These are phyloP conservation scores for Himalopsyche anomala DNA, from an alignment of 2,888 invertebrate species.

Conservation along the genomic window DNA sequence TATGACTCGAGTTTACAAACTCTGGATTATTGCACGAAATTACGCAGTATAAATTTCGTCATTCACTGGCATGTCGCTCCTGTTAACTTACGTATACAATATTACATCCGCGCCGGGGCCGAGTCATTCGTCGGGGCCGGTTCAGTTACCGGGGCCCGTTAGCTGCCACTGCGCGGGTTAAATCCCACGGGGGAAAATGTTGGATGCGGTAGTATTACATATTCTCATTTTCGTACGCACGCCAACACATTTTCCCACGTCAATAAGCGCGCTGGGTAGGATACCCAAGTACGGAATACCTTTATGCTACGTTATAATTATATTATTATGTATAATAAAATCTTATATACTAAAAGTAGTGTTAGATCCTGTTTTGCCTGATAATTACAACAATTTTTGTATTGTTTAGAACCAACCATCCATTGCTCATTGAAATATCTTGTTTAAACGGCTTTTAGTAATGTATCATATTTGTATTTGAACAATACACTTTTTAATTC, in stretches of 20 bases:
- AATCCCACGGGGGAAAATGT: slow-evolving; percentile 23
- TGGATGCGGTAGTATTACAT: slow-evolving; percentile 43
- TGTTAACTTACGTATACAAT: slow-evolving; percentile 15
- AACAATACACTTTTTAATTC: no score
- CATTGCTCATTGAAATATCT: no score
- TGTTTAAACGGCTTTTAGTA: no score
- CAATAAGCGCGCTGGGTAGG: slow-evolving; percentile 27
- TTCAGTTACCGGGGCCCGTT: background rate
- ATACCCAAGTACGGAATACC: background rate
- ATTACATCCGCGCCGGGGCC: background rate
- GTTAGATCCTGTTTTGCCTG: no score
- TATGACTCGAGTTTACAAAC: background rate
- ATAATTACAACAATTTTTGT: no score
- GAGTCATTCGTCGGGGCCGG: background rate
- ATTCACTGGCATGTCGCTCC: background rate
- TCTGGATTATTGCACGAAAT: slow-evolving; percentile 13
- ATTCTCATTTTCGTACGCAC: slow-evolving; percentile 43
- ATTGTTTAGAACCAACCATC: no score
- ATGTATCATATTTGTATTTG: no score
- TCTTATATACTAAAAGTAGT: no score
- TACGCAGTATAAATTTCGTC: background rate
- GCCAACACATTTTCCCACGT: slow-evolving; percentile 42
- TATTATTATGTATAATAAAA: no score
- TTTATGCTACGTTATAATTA: background rate
- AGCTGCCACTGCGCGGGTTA: slow-evolving; percentile 22